Percentiles rank a stretch among this genome's conserved stretches.
Evolutionary conservation across 2,888 invertebrate species (phyloP).

Genomic region (Orchesella flavescens): DNA sequence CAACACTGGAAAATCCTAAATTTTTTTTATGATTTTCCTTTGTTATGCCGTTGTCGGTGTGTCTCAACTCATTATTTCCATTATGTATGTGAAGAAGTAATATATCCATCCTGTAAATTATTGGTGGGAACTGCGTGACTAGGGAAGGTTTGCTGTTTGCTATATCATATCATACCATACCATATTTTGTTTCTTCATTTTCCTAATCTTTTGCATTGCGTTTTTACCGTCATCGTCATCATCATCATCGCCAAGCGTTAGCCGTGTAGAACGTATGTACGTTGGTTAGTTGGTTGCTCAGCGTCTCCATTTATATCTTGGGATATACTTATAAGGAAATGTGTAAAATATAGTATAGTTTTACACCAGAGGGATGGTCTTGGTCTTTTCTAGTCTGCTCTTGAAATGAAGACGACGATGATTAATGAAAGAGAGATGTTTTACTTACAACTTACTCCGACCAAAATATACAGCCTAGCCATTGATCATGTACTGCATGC

Average conservation of each 20-base stretch:
- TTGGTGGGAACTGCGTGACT: slow-evolving; percentile 41
- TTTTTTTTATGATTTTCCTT: slow-evolving; percentile 13
- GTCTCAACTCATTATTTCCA: slow-evolving; percentile 46
- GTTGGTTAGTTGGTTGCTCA: no score
- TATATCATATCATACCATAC: no score
- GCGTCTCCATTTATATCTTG: neutral
- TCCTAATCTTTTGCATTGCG: neutral
- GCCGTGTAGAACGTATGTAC: slow-evolving; percentile 4
- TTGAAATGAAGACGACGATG: slow-evolving; percentile 51
- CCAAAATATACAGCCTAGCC: slow-evolving; percentile 6
- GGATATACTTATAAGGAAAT: no score
- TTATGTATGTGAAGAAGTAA: slow-evolving; percentile 41
- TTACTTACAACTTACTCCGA: neutral
- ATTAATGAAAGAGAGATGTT: slow-evolving; percentile 45
- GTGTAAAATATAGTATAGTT: neutral
- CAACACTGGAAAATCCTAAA: neutral
- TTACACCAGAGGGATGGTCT: slow-evolving; percentile 22
- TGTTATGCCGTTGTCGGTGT: slow-evolving; percentile 28
- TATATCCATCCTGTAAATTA: slow-evolving; percentile 37
- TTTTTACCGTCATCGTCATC: slow-evolving; percentile 26
- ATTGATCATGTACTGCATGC: slow-evolving; percentile 12
- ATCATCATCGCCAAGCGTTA: slow-evolving; percentile 19
- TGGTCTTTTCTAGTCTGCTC: slow-evolving; percentile 34
- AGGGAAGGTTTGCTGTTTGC: slow-evolving; percentile 6
- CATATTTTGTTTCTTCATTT: slow-evolving; percentile 12